phyloP scores from a whole-genome alignment of 2,888 invertebrate species.

The Drosophila recens region DNA sequence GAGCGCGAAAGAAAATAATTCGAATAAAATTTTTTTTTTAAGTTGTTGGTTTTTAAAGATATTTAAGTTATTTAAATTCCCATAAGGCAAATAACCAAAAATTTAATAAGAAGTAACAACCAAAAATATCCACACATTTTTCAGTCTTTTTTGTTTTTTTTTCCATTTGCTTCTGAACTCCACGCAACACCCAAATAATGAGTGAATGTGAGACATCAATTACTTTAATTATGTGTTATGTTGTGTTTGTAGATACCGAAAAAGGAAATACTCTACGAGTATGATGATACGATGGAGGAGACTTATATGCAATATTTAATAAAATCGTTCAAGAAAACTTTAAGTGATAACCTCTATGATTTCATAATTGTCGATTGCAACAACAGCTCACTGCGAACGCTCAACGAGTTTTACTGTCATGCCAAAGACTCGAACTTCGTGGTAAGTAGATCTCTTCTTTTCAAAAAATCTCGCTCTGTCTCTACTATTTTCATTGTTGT shows the following conservation, averaged over 20 bases:
- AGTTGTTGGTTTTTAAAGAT: too few species aligned
- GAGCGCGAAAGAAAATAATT: slow-evolving; percentile 9
- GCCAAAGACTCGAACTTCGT: slow-evolving; percentile 87
- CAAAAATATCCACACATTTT: not conserved
- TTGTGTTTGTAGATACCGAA: slow-evolving; percentile 84
- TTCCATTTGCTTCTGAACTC: not conserved
- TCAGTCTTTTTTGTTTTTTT: not conserved
- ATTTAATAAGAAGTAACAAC: too few species aligned
- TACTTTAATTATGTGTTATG: not conserved
- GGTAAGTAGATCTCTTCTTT: slow-evolving; percentile 69
- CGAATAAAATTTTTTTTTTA: not conserved
- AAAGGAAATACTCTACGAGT: slow-evolving; percentile 89
- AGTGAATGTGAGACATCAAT: not conserved
- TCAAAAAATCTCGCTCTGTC: not conserved
- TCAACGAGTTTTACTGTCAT: slow-evolving; percentile 95
- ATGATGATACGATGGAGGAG: slow-evolving; percentile 93
- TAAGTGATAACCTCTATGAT: slow-evolving; percentile 95
- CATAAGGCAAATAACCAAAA: not conserved
- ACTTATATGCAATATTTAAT: slow-evolving; percentile 92
- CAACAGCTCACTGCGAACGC: slow-evolving; percentile 92
- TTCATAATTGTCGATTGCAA: slow-evolving; percentile 97
- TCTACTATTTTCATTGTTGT: not conserved
- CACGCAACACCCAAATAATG: too few species aligned
- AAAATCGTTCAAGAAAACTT: slow-evolving; percentile 95
- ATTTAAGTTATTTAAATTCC: not conserved